These are phyloP conservation scores for Gallinago nigripennis DNA, from an alignment of 2,797 vertebrate species.

Conservation along the genomic window DNA sequence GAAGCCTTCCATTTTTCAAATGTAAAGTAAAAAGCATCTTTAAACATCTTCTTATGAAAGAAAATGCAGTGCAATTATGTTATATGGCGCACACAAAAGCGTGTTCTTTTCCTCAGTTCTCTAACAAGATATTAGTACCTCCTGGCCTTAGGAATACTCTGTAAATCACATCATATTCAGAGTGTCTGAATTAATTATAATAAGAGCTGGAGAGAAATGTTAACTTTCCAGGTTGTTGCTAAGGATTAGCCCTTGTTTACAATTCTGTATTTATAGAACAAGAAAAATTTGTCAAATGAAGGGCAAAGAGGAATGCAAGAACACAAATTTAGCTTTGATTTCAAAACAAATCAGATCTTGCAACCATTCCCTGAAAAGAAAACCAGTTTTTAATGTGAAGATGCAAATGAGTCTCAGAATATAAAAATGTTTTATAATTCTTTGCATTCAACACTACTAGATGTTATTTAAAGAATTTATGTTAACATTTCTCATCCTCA, in stretches of 20 bases:
- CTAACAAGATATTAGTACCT: slow-evolving; percentile 61
- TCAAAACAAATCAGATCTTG: slow-evolving; percentile 61
- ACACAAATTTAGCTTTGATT: slow-evolving; percentile 54
- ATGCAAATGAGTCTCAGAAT: slow-evolving; percentile 65
- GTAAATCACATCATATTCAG: slow-evolving; percentile 61
- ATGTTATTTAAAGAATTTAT: slow-evolving; percentile 67
- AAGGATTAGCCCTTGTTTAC: slow-evolving; percentile 71
- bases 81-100: slow-evolving; percentile 24
- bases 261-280: slow-evolving; percentile 60
- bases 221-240: slow-evolving; percentile 67
- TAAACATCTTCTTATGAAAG: slow-evolving; percentile 48
- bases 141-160: slow-evolving; percentile 54
- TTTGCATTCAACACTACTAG: slow-evolving; percentile 56
- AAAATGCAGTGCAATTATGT: slow-evolving; percentile 55
- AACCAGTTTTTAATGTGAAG: slow-evolving; percentile 60
- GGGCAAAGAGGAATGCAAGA: slow-evolving; percentile 62
- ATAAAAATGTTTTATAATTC: slow-evolving; percentile 68
- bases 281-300: slow-evolving; percentile 64
- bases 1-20: slow-evolving; percentile 52
- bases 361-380: slow-evolving; percentile 49
- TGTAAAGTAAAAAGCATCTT: slow-evolving; percentile 60
- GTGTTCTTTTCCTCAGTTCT: slow-evolving; percentile 43
- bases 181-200: slow-evolving; percentile 61
- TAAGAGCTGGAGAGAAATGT: slow-evolving; percentile 51
- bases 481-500: slow-evolving; percentile 59